A percentile compares a stretch with the other conserved stretches of the same genome.
These are phyloP conservation scores for Ailurus styani DNA, from an alignment of 2,113 vertebrate genomes.

Conservation along the genomic window DNA sequence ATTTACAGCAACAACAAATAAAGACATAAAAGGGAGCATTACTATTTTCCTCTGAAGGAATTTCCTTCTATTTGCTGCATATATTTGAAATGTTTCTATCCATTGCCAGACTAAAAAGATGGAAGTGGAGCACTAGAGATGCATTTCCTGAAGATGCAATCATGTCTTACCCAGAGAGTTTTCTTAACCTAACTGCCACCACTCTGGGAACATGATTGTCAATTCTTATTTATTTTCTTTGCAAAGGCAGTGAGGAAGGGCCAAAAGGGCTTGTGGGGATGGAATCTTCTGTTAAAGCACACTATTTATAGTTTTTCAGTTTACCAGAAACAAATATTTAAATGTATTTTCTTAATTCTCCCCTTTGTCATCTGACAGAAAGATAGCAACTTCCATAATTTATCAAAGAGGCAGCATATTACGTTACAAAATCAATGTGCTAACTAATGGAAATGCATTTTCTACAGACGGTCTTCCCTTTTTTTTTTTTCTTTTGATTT, in stretches of 20 bases:
- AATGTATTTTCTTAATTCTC: constrained; percentile 66
- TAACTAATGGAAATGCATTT: constrained; percentile 58
- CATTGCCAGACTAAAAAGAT: constrained; percentile 46
- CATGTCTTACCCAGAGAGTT: constrained; percentile 37
- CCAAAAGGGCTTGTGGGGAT: constrained; percentile 21
- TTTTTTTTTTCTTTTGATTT: neutral
- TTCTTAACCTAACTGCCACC: constrained; percentile 67
- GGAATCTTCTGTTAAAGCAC: constrained; percentile 19
- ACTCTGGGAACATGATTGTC: constrained; percentile 64
- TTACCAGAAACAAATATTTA: constrained; percentile 71
- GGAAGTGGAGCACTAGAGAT: constrained; percentile 65
- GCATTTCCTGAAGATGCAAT: constrained; percentile 69
- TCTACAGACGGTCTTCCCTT: constrained; percentile 37
- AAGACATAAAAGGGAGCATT: neutral
- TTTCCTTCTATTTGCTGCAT: constrained; percentile 63
- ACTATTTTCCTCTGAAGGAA: neutral
- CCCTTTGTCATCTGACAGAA: constrained; percentile 46
- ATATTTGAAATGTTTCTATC: constrained; percentile 57
- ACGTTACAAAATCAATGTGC: constrained; percentile 68
- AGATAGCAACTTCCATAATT: constrained; percentile 64
- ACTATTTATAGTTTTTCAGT: constrained; percentile 64
- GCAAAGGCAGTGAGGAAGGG: neutral
- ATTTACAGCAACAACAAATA: neutral
- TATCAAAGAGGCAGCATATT: constrained; percentile 44
- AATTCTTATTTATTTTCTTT: constrained; percentile 63